phyloP scores from a whole-genome alignment of 2,888 invertebrate species.

The Lasioglossum morio region DNA sequence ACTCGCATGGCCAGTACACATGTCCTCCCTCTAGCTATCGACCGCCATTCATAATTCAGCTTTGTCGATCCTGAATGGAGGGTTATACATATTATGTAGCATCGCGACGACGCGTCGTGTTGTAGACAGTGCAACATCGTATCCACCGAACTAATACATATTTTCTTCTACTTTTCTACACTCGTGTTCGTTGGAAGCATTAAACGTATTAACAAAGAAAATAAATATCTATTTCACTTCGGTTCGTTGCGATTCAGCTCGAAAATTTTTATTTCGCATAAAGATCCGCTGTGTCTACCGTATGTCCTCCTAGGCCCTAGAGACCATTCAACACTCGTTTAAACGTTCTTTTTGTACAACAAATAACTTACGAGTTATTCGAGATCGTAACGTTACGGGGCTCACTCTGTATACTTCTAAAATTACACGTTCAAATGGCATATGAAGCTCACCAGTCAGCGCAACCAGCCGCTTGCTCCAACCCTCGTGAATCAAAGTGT shows the following conservation, averaged over 20 bases:
- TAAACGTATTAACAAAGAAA: too few species aligned
- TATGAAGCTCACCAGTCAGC: not conserved
- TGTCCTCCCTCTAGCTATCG: conserved; percentile 75
- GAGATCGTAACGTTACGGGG: too few species aligned
- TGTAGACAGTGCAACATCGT: conserved; percentile 54
- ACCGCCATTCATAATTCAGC: conserved; percentile 84
- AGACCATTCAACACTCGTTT: too few species aligned
- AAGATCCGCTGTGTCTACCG: too few species aligned
- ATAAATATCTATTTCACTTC: too few species aligned
- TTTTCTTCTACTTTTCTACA: not conserved
- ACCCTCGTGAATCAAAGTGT: not conserved
- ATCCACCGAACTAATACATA: conserved; percentile 58
- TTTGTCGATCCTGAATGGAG: conserved; percentile 80
- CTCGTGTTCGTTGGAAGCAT: too few species aligned
- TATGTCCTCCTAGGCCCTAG: too few species aligned
- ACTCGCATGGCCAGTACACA: conserved; percentile 58
- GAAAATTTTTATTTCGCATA: too few species aligned
- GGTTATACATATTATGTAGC: conserved; percentile 70
- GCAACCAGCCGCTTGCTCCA: not conserved
- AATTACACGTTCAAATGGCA: not conserved
- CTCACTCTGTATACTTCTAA: not conserved
- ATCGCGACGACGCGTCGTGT: conserved; percentile 51
- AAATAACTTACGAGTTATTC: too few species aligned
- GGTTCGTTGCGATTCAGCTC: too few species aligned
- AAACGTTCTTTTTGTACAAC: too few species aligned